phyloP scores from a whole-genome alignment of 1,140 invertebrate species.

The Trichonephila clavipes region DNA sequence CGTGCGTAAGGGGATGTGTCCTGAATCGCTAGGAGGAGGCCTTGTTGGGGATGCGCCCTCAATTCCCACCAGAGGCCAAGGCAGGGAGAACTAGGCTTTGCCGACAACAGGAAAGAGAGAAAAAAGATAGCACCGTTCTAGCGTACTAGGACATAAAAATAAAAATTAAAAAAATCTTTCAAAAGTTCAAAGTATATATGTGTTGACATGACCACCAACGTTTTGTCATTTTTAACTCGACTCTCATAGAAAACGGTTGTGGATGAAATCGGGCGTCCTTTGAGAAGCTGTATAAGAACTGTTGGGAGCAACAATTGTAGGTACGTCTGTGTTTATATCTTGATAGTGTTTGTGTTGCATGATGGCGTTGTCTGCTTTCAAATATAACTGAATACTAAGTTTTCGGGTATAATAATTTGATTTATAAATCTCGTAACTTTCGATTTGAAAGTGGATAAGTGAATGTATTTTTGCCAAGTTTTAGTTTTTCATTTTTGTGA shows the following conservation, averaged over 20 bases:
- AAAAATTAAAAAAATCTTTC: background rate
- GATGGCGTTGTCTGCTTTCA: too few species aligned
- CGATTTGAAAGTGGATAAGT: too few species aligned
- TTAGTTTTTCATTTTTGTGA: too few species aligned
- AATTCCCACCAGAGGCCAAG: conserved; percentile 33
- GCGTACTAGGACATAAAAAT: background rate
- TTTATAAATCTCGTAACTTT: too few species aligned
- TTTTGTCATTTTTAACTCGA: background rate
- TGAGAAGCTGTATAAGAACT: background rate
- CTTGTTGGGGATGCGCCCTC: conserved; percentile 23
- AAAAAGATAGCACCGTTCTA: background rate
- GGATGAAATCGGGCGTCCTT: background rate
- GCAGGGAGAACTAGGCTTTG: background rate
- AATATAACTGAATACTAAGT: too few species aligned
- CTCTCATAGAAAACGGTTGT: background rate
- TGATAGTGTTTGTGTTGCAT: too few species aligned
- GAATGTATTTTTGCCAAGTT: too few species aligned
- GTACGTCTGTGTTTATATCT: too few species aligned
- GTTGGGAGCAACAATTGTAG: too few species aligned
- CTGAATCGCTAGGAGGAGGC: conserved; percentile 9
- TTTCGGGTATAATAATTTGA: too few species aligned
- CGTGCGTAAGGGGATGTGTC: background rate
- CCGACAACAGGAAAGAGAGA: background rate
- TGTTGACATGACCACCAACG: background rate
- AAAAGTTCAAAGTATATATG: background rate